phyloP scores from a whole-genome alignment of 1,140 invertebrate species.

The Papilio aristodemus region DNA sequence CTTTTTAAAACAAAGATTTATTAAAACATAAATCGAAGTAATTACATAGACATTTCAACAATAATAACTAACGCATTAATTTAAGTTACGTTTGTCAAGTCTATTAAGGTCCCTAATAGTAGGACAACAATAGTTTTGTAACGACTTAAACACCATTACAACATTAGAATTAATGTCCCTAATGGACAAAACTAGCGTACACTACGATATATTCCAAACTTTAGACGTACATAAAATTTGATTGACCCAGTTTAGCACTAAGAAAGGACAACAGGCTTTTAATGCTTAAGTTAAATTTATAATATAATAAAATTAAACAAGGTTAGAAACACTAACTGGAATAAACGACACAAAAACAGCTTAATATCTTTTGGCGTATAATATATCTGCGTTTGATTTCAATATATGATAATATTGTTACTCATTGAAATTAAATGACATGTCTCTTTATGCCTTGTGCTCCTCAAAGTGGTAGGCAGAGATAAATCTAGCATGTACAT shows the following conservation, averaged over 20 bases:
- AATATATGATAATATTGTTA: too few species aligned
- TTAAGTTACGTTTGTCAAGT: not conserved
- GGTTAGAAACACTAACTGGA: too few species aligned
- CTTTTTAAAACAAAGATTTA: too few species aligned
- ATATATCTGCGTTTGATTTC: too few species aligned
- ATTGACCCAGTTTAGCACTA: not conserved
- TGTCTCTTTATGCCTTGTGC: too few species aligned
- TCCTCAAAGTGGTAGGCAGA: too few species aligned
- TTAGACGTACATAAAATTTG: constrained; percentile 12
- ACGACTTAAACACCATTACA: not conserved
- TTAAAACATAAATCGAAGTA: too few species aligned
- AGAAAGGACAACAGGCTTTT: constrained; percentile 5
- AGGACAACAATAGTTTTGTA: not conserved
- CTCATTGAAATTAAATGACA: too few species aligned
- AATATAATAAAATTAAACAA: not conserved
- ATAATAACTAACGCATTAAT: not conserved
- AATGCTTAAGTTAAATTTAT: constrained; percentile 13
- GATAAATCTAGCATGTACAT: too few species aligned
- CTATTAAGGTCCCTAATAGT: not conserved
- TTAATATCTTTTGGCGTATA: too few species aligned
- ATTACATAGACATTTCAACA: too few species aligned
- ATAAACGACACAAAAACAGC: too few species aligned
- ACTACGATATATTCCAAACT: not conserved
- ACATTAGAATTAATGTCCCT: not conserved
- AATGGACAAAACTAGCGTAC: not conserved